phyloP scores from a whole-genome alignment of 2,888 invertebrate species.

The Acanthococcus lagerstroemiae region DNA sequence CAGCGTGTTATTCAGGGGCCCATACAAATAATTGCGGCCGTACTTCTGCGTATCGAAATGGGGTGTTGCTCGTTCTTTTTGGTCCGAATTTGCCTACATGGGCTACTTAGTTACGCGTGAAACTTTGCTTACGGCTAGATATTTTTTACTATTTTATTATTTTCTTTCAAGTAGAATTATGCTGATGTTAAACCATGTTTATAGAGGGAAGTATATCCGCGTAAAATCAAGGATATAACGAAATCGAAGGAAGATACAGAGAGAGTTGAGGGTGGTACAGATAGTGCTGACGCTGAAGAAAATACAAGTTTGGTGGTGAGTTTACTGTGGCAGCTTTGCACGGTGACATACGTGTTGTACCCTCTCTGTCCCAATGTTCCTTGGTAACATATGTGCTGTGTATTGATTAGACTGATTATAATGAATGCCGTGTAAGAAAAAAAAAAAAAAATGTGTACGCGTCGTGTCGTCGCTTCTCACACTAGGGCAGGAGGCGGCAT shows the following conservation, averaged over 20 bases:
- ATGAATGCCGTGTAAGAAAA: background rate
- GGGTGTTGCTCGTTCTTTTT: no score
- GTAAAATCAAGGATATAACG: conserved; percentile 71
- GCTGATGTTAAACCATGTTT: conserved; percentile 1
- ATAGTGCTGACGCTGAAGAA: conserved; percentile 34
- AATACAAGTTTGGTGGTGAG: conserved; percentile 38
- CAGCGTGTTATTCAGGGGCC: no score
- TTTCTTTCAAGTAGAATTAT: no score
- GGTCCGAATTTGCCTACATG: no score
- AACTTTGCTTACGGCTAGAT: no score
- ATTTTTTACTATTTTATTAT: background rate
- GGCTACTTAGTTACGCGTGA: no score
- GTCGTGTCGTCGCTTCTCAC: no score
- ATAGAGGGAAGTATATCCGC: conserved; percentile 65
- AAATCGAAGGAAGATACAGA: conserved; percentile 35
- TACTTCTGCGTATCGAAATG: no score
- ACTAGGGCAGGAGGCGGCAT: no score
- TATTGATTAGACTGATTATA: no score
- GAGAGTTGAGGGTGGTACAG: conserved; percentile 23
- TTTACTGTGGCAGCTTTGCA: conserved; percentile 2
- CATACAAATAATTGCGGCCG: no score
- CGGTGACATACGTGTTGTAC: conserved; percentile 1
- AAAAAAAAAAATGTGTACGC: background rate
- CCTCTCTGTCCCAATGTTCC: background rate
- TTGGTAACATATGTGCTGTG: background rate